Conservation (phyloP, 1,140 invertebrate genomes). For the Reticulitermes speratus region DNA sequence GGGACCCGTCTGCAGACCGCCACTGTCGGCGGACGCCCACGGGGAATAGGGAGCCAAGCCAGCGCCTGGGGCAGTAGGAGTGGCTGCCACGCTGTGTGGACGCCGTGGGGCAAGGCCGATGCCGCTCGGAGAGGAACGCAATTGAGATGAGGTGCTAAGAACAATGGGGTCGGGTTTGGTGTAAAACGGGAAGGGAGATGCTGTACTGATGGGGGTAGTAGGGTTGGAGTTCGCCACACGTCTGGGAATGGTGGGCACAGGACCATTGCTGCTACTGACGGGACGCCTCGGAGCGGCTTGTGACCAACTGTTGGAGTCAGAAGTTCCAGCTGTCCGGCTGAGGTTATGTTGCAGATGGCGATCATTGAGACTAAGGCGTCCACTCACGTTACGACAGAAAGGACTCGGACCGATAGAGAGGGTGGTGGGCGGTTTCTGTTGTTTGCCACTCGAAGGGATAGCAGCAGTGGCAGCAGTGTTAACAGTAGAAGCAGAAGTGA, state of each 20-base stretch:
- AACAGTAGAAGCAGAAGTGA: not conserved
- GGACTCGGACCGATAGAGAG: slow-evolving; percentile 24
- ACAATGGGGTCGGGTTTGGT: slow-evolving; percentile 31
- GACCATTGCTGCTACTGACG: not conserved
- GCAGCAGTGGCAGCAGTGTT: not conserved
- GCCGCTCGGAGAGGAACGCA: not conserved
- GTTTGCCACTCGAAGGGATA: not conserved
- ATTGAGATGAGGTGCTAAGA: not conserved
- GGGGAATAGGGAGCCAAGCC: not conserved
- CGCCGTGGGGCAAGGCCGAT: not conserved
- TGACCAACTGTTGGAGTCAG: not conserved
- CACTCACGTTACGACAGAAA: slow-evolving; percentile 31
- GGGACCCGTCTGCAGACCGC: not conserved
- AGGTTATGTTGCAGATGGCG: slow-evolving; percentile 24
- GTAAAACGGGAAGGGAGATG: slow-evolving; percentile 30
- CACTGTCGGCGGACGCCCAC: not conserved
- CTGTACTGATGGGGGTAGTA: not conserved
- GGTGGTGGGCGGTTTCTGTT: not conserved
- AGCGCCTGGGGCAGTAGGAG: slow-evolving; percentile 15
- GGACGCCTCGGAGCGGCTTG: not conserved
- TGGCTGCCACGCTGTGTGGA: slow-evolving; percentile 28
- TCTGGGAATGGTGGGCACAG: not conserved
- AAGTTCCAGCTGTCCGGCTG: not conserved
- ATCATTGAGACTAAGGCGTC: slow-evolving; percentile 31
- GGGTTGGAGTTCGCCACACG: slow-evolving; percentile 10